phyloP scores from a whole-genome alignment of 1,140 invertebrate genomes.

The Drosophila santomea region DNA sequence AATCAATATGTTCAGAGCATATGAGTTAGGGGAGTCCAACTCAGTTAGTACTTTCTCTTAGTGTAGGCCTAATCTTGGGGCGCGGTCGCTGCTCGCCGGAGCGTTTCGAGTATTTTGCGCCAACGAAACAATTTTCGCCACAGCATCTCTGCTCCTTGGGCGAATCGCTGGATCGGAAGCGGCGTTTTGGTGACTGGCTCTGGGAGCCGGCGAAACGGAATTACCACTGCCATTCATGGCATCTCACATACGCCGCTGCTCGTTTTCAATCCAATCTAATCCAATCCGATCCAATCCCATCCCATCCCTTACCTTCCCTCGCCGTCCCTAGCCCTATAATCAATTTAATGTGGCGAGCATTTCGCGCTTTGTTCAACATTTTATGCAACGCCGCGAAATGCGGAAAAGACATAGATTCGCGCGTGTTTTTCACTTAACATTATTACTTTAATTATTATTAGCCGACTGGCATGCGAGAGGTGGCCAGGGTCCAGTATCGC shows the following conservation, averaged over 20 bases:
- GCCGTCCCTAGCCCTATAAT: too few relatives aligned
- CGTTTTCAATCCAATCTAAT: constrained; percentile 11
- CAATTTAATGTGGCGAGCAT: not conserved
- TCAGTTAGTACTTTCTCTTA: not conserved
- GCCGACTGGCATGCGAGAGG: constrained; percentile 15
- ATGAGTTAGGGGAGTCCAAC: too few relatives aligned
- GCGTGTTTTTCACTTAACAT: constrained; percentile 46
- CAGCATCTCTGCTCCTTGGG: constrained; percentile 41
- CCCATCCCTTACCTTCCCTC: too few relatives aligned
- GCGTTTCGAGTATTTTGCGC: constrained; percentile 46
- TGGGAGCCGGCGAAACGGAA: constrained; percentile 36
- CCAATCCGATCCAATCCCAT: constrained; percentile 14
- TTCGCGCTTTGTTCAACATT: constrained; percentile 52
- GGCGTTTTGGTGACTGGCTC: constrained; percentile 45
- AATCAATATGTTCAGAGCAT: too few relatives aligned
- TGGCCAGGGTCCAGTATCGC: constrained; percentile 15
- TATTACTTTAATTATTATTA: constrained; percentile 48
- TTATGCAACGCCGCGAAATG: constrained; percentile 55
- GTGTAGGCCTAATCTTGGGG: constrained; percentile 18
- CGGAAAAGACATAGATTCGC: constrained; percentile 66
- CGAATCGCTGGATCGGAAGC: constrained; percentile 51
- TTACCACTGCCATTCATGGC: constrained; percentile 27
- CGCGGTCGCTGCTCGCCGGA: constrained; percentile 51
- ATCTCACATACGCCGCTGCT: constrained; percentile 36
- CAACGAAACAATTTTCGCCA: constrained; percentile 65